Percentiles rank a stretch among this genome's conserved stretches.
Evolutionary conservation across 92 coral and sea anemone species (phyloP).

Genomic region (Parazoanthus atlanticus): DNA sequence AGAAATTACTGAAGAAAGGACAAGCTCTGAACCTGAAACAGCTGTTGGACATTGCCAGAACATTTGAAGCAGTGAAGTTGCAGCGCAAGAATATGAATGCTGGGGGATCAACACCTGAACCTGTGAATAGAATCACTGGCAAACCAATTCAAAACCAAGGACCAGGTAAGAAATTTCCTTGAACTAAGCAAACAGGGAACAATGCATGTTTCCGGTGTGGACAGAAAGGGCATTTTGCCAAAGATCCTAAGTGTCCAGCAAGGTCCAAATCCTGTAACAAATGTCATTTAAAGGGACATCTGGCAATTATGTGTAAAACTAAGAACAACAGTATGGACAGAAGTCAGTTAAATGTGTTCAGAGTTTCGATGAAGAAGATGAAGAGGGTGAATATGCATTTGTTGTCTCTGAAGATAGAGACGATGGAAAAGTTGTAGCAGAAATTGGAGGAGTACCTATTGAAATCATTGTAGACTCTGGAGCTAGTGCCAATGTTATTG

Average conservation of each 20-base stretch:
- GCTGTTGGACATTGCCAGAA: slow-evolving; percentile 23
- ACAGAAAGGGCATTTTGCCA: slow-evolving; percentile 33
- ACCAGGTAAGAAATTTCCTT: slow-evolving; percentile 2
- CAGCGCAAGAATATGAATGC: slow-evolving; percentile 21
- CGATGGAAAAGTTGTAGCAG: background rate
- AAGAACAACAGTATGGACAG: background rate
- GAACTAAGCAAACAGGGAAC: slow-evolving; percentile 11
- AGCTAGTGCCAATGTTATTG: slow-evolving; percentile 27
- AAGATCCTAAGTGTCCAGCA: slow-evolving; percentile 27
- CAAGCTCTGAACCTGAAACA: slow-evolving; percentile 24
- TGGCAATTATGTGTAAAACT: slow-evolving; percentile 50
- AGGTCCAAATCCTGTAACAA: slow-evolving; percentile 22
- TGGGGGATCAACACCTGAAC: background rate
- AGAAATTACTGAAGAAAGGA: slow-evolving; percentile 49
- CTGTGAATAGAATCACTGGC: background rate
- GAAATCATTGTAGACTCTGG: slow-evolving; percentile 25
- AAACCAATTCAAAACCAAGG: background rate
- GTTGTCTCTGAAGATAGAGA: background rate
- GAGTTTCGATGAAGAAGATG: slow-evolving; percentile 12
- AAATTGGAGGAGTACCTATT: background rate
- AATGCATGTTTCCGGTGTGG: slow-evolving; percentile 42
- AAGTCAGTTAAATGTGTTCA: slow-evolving; percentile 9
- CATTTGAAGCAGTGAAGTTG: slow-evolving; percentile 17
- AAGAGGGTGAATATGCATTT: slow-evolving; percentile 21
- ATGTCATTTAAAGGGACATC: slow-evolving; percentile 24